Evolutionary conservation across 2,113 vertebrate species (phyloP), one percentile per base, ranked within the genome.

Genomic region (Chionodraco myersi): DNA sequence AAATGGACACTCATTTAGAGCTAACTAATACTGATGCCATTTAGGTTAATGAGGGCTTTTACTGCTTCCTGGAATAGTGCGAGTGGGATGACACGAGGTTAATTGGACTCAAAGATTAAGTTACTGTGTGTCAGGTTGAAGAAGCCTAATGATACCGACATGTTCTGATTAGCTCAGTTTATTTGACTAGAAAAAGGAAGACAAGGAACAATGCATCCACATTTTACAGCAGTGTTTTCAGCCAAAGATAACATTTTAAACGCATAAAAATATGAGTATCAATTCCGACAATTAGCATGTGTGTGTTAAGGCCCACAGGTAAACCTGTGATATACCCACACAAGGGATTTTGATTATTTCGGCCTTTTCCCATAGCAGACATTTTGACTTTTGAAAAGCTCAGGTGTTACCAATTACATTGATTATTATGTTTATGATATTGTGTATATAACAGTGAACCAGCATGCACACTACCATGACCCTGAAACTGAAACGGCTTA

Each of bases 101-200:
- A 93, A 91, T 86, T 90, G 75, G 90, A 84, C 85, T 91, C 84
- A 86, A 79, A 92, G 90, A 92, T 93, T 90, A 91, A 70, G 74
- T 82, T 36, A 18, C 77, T 80, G 67, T 53, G 66, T 65, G 58
- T 83, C 75, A 67, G 66, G 75, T 80, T 88, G 83, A 86, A 87
- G 84, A 26, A 64, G 75, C 44, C 30, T 84, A 86, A 88, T 77
- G 68, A 56, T 23, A 53, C 14, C 83, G 76, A 80, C 48, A 57
- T 54, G 49, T 13, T 47, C 6, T 2, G 3, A 48, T 12, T 15
- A 21, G 3, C 11, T 21, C 1, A 5, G 1, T n/a, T 34, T 23
- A 45, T 21, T 45, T 66, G 10, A 47, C 11, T 14, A 6, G 26
- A 36, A 34, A 41, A 58, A 48, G 23, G 10, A 56, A 41, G 10